phyloP scores from a whole-genome alignment of 1,140 invertebrate species.

The Drosophila tropicalis region DNA sequence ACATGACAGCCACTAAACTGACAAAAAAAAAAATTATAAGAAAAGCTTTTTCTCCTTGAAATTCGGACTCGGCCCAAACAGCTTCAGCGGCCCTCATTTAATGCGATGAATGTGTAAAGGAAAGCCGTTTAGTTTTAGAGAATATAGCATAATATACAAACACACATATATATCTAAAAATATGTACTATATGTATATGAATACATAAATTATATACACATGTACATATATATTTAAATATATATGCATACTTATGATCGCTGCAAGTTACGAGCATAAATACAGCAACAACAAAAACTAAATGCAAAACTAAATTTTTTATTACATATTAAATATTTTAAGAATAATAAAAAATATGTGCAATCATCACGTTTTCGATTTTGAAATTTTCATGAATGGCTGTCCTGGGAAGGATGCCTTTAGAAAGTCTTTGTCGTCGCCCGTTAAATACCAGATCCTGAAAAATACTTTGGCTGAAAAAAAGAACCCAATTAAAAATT shows the following conservation, averaged over 20 bases:
- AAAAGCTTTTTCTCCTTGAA: slow-evolving; percentile 31
- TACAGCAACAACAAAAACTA: slow-evolving; percentile 34
- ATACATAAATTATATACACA: slow-evolving; percentile 2
- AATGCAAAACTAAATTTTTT: slow-evolving; percentile 27
- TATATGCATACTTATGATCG: slow-evolving; percentile 7
- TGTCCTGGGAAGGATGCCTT: not conserved
- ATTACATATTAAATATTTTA: slow-evolving; percentile 3
- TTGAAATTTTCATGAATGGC: not conserved
- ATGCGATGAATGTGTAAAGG: slow-evolving; percentile 14
- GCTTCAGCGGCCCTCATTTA: slow-evolving; percentile 30
- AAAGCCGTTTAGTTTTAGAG: slow-evolving; percentile 62
- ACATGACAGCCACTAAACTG: slow-evolving; percentile 57
- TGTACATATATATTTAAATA: not conserved
- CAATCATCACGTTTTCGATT: not conserved
- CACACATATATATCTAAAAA: not conserved
- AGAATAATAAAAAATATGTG: slow-evolving; percentile 3
- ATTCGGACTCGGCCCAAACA: slow-evolving; percentile 30
- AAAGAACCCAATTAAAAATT: no score
- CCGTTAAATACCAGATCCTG: no score
- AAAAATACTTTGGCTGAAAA: no score
- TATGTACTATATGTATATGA: not conserved
- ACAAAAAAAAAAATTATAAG: not conserved
- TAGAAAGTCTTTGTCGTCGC: no score
- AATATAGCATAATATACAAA: slow-evolving; percentile 45
- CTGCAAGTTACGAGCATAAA: slow-evolving; percentile 6